Base-by-base conservation (phyloP, 2,888 invertebrate species). In the Hermaeophaga mercurialis region DNA sequence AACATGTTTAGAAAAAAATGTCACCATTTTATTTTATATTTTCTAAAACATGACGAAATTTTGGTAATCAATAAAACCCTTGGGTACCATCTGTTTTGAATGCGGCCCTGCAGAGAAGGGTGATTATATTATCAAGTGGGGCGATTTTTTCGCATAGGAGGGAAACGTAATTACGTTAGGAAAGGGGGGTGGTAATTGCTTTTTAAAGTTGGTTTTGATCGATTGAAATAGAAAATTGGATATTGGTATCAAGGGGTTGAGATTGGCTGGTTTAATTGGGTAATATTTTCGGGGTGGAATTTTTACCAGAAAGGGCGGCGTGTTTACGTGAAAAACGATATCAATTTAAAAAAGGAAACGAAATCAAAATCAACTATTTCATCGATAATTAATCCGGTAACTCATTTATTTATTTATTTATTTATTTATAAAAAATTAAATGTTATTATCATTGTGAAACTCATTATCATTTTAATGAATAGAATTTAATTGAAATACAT, bases 91-190 rank as follows among this genome's bases (percentile, higher is more conserved):
- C n/a, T n/a, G n/a, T n/a, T n/a, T n/a, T n/a, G n/a, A n/a, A n/a
- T n/a, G n/a, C 26, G 38, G 44, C 52, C 58, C 57, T 50, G 48
- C 26, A 59, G 39, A 54, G 52, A 14, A 36, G 44, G 38, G 31
- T 44, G 48, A 48, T 54, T 44, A 54, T 57, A 54, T 47, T 54
- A 57, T 57, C 57, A 49, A 55, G 33, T 48, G 38, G 67, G 66
- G 65, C 66, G 71, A 69, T 67, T 68, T 68, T 73, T 73, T 69
- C 59, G 28, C 56, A 64, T n/a, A n/a, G 54, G 36, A 66, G 68
- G 70, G 70, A 69, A 68, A 70, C 61, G 73, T 75, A 75, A 76
- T 76, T 76, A 73, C 73, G 71, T 75, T 75, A 73, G 70, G 67
- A 67, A 70, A 64, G 64, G 67, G 68, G 71, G 72, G 70, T 66